These are phyloP conservation scores for Centropristis striata DNA, from an alignment of 2,113 vertebrate genomes.

Conservation along the genomic window DNA sequence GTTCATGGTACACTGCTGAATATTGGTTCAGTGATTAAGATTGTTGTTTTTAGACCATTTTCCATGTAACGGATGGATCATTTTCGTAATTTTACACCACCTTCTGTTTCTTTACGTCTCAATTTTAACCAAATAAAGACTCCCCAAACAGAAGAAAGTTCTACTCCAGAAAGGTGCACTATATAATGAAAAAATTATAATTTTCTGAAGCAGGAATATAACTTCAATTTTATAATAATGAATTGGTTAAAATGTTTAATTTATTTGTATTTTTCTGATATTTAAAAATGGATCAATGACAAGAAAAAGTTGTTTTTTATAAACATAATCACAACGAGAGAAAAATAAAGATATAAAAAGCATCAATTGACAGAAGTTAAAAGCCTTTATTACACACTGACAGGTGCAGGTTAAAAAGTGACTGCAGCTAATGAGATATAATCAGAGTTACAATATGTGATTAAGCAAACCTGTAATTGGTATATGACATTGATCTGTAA, in stretches of 20 bases:
- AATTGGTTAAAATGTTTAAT: neutral
- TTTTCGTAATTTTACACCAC: neutral
- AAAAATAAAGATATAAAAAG: neutral
- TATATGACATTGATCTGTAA: conserved; percentile 8
- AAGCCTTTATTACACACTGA: neutral
- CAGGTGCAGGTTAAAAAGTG: conserved; percentile 13
- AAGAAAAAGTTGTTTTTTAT: too few relatives aligned
- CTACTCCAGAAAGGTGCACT: neutral
- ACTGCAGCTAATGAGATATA: conserved; percentile 15
- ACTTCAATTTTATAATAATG: neutral
- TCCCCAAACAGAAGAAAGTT: neutral
- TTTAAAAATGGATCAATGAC: neutral
- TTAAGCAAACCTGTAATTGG: conserved; percentile 16
- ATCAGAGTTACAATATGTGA: neutral
- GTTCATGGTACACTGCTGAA: conserved; percentile 35
- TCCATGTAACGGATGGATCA: neutral
- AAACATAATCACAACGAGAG: neutral
- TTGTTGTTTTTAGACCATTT: neutral
- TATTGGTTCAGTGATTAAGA: conserved; percentile 15
- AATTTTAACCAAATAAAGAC: conserved; percentile 6
- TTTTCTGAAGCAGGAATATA: neutral
- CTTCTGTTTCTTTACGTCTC: neutral
- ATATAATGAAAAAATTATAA: neutral
- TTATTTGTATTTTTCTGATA: neutral
- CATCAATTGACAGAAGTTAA: neutral